These are phyloP conservation scores for Orbicella faveolata DNA, from an alignment of 64 coral and sea anemone species.

Conservation along the genomic window DNA sequence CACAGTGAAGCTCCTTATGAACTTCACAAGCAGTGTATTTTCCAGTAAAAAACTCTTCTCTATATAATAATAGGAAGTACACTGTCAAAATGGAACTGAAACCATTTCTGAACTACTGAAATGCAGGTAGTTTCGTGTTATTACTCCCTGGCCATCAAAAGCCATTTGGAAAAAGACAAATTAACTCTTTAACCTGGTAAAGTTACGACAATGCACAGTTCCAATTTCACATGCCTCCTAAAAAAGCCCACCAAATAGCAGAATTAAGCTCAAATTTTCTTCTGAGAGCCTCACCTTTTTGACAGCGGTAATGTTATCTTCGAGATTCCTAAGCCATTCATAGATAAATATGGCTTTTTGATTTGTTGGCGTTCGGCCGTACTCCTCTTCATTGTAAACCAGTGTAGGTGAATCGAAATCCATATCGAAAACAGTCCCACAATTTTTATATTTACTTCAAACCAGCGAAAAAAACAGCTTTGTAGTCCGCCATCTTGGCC, in stretches of 20 bases:
- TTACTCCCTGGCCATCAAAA: no score
- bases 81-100: no score
- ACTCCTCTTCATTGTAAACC: constrained; percentile 80
- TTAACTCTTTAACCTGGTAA: neutral
- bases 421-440: neutral
- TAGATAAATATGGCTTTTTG: constrained; percentile 94
- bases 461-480: neutral
- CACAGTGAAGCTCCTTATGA: no score
- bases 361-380: constrained; percentile 72
- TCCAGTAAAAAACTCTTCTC: no score
- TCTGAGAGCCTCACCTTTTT: constrained; percentile 45
- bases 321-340: constrained; percentile 90
- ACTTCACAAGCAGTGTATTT: no score
- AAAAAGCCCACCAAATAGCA: neutral
- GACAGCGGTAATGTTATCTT: constrained; percentile 68
- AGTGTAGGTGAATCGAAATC: constrained; percentile 56
- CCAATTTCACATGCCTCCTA: neutral
- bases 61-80: no score
- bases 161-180: no score
- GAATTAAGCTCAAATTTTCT: neutral
- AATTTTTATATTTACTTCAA: neutral
- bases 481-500: no score
- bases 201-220: neutral
- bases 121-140: no score
- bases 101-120: no score